Base-by-base conservation (phyloP, 2,888 invertebrate genomes). In the Synanthedon myopaeformis region DNA sequence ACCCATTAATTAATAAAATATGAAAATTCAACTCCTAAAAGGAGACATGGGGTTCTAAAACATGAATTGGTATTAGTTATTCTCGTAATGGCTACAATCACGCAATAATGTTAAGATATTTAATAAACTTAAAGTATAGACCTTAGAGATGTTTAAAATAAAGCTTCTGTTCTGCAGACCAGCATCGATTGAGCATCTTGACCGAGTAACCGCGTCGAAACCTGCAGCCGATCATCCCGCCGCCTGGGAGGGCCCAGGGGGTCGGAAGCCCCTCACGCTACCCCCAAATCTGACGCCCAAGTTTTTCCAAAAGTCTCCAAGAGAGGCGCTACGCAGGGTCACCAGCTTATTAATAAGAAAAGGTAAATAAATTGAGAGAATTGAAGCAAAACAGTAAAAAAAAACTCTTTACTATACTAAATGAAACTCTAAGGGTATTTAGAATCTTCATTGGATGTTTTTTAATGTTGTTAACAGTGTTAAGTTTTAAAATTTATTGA, bases 241-340 rank as follows among this genome's bases (percentile, higher is more conserved):
- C 58, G 71, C 87, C 1, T 87, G 88, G 85, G 86, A 88, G 52
- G 78, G 79, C 56, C 69, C 89, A 59, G 91, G 70, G 69, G 89
- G 86, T 60, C 89, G 94, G 69, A 95, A 95, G 73, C 95, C 95
- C 4, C 89, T 94, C 61, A 95, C 95, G n/a, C 89, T 95, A 69
- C 95, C 95, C 54, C 95, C 95, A 56, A 95, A 95, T 89, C 89
- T 95, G 72, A 94, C 95, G 61, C 95, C 95, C 67, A 95, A 95
- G 83, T 95, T 95, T 90, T 93, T 95, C 89, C 94, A 95, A 77
- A 93, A 94, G 82, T 95, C 95, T 61, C 94, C 95, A 51, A 90
- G 95, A 70, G 95, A 95, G 81, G 95, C 95, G 57, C 89, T 95
- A 63, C 90, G 95, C 72, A 91, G 95, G 79, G 95, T 95, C 72